These are phyloP conservation scores for Enhydra lutris DNA, from an alignment of 2,113 vertebrate genomes.

Conservation along the genomic window DNA sequence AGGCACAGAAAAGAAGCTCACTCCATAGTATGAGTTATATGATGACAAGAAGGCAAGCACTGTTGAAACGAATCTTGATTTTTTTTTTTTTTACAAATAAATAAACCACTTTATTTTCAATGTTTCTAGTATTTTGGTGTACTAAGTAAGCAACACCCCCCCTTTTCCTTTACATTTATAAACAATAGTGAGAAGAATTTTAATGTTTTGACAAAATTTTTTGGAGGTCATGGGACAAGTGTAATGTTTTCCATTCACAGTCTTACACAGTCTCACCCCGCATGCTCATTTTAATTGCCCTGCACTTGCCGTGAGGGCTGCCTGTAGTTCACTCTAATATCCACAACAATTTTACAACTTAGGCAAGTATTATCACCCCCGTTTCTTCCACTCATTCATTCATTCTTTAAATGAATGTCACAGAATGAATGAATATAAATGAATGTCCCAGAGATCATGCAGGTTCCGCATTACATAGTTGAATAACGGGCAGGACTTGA, in stretches of 20 bases:
- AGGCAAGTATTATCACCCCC: background rate
- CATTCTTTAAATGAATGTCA: background rate
- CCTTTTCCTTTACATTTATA: background rate
- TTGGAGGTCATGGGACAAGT: background rate
- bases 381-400: background rate
- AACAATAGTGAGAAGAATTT: background rate
- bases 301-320: background rate
- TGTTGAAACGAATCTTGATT: background rate
- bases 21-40: background rate
- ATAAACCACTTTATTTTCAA: background rate
- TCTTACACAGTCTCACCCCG: background rate
- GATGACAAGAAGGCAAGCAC: background rate
- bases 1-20: background rate
- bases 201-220: background rate
- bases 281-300: background rate
- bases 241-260: background rate
- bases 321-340: background rate
- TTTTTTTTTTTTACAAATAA: background rate
- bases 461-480: background rate
- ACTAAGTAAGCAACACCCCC: background rate
- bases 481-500: background rate
- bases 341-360: background rate
- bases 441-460: background rate
- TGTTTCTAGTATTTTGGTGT: background rate
- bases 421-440: background rate